Conservation (phyloP, 2,888 invertebrate species). For the Blera fallax region DNA sequence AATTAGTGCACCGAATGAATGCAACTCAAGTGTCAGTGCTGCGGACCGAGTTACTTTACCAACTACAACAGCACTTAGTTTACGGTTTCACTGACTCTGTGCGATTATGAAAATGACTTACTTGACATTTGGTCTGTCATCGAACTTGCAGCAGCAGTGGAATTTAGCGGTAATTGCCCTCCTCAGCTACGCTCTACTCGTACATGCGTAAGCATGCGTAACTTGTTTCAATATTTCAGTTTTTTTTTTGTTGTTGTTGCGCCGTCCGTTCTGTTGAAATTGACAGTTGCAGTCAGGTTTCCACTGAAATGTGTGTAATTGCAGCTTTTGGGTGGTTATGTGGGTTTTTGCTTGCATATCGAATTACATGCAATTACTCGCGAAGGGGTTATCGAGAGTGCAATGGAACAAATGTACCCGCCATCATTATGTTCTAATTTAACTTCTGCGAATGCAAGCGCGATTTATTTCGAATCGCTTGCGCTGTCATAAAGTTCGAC, state of each 20-base stretch:
- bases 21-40: conserved; percentile 1
- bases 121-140: conserved; percentile 72
- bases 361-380: conserved; percentile 53
- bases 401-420: conserved; percentile 39
- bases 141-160: conserved; percentile 54
- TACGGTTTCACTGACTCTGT: conserved; percentile 34
- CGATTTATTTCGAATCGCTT: conserved; percentile 15
- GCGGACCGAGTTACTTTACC: neutral
- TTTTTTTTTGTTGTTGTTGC: neutral
- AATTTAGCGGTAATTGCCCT: conserved; percentile 70
- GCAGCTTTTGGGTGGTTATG: conserved; percentile 59
- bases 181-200: conserved; percentile 3
- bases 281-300: conserved; percentile 62
- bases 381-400: conserved; percentile 43
- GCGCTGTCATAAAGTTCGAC: conserved; percentile 47
- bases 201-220: conserved; percentile 70
- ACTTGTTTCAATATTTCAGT: conserved; percentile 39
- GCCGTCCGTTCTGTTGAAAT: conserved; percentile 38
- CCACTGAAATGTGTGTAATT: conserved; percentile 62
- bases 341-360: conserved; percentile 55
- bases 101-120: conserved; percentile 70
- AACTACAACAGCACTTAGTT: conserved; percentile 8
- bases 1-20: conserved; percentile 63
- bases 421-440: conserved; percentile 53
- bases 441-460: conserved; percentile 9